Base-by-base conservation (phyloP, 1,140 invertebrate genomes). In the Drosophila asahinai region DNA sequence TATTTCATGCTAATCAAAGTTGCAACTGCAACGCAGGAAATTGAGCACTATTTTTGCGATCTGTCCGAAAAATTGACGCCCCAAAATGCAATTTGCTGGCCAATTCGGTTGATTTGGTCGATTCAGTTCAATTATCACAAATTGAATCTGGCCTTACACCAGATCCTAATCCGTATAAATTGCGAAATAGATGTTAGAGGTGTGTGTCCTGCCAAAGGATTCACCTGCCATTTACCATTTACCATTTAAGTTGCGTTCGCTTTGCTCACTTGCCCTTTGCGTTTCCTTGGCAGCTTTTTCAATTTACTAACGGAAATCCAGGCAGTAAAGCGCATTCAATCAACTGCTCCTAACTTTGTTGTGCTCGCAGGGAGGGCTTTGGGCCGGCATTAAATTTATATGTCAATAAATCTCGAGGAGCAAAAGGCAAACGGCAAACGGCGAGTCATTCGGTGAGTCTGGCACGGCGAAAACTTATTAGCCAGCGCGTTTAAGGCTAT, bases 291-390 rank as follows among this genome's bases (percentile, higher is more conserved):
- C 14, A 67, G 62, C 63, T 43, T 60, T 86, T 87, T 52, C 84
- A 89, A 89, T 89, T 89, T 89, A 89, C 84, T 78, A 81, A 84
- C 84, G 84, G 84, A 89, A 84, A 89, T 89, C 86, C 86, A 89
- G 81, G 84, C 81, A 89, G 78, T 90, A 81, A 89, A 89, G 70
- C 81, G 84, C 84, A 87, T 87, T 87, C 84, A 87, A 87, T 87
- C 84, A 87, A 89, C 77, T 79, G 77, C 77, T 71, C 47, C 80
- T 81, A 87, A 87, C 84, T 89, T 75, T 83, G 80, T 68, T 78
- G 80, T 68, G 62, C 77, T 70, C 12, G 27, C 25, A n/a, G 52
- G 25, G 15, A n/a, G 19, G 54, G 68, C 43, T 38, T 38, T 55
- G 60, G 49, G 52, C 49, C 47, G 75, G 78, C 72, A 89, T 89